Percentiles rank a stretch among this genome's conserved stretches.
Evolutionary conservation across 2,113 vertebrate genomes (phyloP).

Genomic region (Engystomops pustulosus): DNA sequence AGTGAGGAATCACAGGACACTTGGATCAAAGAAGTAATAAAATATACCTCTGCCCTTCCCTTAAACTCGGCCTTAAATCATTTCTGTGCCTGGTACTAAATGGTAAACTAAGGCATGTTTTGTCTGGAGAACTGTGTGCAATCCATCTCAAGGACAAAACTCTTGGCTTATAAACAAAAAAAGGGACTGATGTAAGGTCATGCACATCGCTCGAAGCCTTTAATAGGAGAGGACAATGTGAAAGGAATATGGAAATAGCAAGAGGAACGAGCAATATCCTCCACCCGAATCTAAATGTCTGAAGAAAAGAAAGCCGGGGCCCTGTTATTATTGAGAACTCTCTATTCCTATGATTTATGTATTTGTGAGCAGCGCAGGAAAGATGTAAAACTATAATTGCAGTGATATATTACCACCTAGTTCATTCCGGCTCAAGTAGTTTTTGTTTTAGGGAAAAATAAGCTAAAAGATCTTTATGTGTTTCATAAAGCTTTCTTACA

Average conservation of each 20-base stretch:
- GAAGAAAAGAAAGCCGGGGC: neutral
- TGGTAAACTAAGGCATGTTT: conserved; percentile 39
- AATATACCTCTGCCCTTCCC: neutral
- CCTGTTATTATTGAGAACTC: conserved; percentile 18
- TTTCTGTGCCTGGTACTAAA: conserved; percentile 28
- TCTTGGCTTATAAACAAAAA: conserved; percentile 49
- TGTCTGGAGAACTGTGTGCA: conserved; percentile 20
- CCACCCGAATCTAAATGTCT: conserved; percentile 20
- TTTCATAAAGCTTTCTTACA: conserved; percentile 50
- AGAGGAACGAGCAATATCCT: neutral
- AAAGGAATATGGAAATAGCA: conserved; percentile 39
- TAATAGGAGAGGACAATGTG: conserved; percentile 38
- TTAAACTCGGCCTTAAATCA: conserved; percentile 38
- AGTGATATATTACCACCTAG: conserved; percentile 50
- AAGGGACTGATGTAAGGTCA: conserved; percentile 55
- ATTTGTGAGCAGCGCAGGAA: conserved; percentile 27
- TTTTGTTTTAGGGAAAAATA: conserved; percentile 46
- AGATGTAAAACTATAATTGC: conserved; percentile 56
- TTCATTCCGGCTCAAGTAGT: conserved; percentile 29
- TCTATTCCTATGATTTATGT: conserved; percentile 51
- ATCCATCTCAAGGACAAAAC: conserved; percentile 56
- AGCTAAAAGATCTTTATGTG: conserved; percentile 48
- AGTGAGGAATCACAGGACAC: neutral
- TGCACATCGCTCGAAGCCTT: conserved; percentile 46
- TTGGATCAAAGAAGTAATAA: neutral